Base-by-base conservation (phyloP, 2,113 vertebrate species). In the Rhodinocichla rosea region DNA sequence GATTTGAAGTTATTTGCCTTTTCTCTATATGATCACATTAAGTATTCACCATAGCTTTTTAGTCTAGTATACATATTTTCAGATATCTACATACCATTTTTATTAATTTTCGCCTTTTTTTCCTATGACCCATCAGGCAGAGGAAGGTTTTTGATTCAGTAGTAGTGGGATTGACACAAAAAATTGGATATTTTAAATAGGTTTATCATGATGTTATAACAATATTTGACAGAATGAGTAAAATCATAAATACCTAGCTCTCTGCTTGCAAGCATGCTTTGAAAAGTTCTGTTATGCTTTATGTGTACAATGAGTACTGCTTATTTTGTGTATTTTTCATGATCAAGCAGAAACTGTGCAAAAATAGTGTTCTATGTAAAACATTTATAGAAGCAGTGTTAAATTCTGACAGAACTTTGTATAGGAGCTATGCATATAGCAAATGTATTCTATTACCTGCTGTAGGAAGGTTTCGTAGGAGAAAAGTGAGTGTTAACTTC, bases 1-100 rank as follows among this genome's bases (percentile, higher is more conserved):
- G 62, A 45, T 69, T 91, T 84, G 33, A 92, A 96, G 56, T 78
- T 92, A 75, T 28, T 93, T 91, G 56, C 93, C 69, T 90, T 94
- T 89, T 91, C 22, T 94, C 33, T 84, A 22, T 83, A 64, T 75
- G 55, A 75, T 77, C 56, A 78, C 33, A 42, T 63, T 80, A 78
- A 65, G 19, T 50, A 79, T 89, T 83, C 53, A 84, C 33, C n/a
- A 45, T 60, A 57, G 62, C 28, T 45, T 92, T 94, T 87, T 80
- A 83, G 18, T 92, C 27, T 71, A 40, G 20, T 49, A 28, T 55
- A 2, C 77, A 68, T 84, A 5, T 90, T 83, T 92, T 47, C 7
- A 67, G 33, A 45, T 67, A 73, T 60, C 39, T 79, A 35, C 39
- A 57, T 33, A 39, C 32, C 53, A 56, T 56, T 39, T 89, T 87